Evolutionary conservation across 53 echinoderm and acorn worm genomes (phyloP).

Genomic region (Mesocentrotus franciscanus): DNA sequence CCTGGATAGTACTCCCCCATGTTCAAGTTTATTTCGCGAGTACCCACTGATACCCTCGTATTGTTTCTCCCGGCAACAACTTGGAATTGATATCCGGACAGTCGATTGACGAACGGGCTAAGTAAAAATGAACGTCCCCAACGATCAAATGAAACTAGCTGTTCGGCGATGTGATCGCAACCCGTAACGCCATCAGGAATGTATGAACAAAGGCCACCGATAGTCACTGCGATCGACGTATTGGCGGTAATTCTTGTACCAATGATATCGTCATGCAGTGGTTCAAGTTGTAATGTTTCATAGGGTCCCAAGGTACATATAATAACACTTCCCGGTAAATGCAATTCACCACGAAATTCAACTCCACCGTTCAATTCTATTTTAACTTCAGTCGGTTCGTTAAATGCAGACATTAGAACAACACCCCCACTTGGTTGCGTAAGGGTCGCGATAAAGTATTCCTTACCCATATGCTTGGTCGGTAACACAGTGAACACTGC

Average conservation of each 20-base stretch:
- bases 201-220: constrained; percentile 74
- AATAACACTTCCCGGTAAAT: constrained; percentile 18
- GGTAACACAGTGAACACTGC: constrained; percentile 79
- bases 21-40: neutral
- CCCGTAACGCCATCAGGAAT: constrained; percentile 66
- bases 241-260: constrained; percentile 75
- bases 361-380: constrained; percentile 31
- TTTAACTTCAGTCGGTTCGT: constrained; percentile 30
- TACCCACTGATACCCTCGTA: neutral
- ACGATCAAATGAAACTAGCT: constrained; percentile 73
- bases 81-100: constrained; percentile 70
- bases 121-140: constrained; percentile 78
- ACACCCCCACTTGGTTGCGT: constrained; percentile 69
- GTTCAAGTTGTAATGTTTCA: constrained; percentile 72
- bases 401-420: constrained; percentile 68
- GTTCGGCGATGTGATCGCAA: constrained; percentile 82
- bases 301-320: constrained; percentile 4
- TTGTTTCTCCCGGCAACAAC: constrained; percentile 66
- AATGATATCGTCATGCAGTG: constrained; percentile 62
- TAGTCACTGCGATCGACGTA: constrained; percentile 67
- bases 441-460: constrained; percentile 75
- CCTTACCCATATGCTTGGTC: constrained; percentile 66
- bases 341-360: neutral
- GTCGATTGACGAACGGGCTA: constrained; percentile 67
- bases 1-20: constrained; percentile 39